phyloP scores from a whole-genome alignment of 2,888 invertebrate genomes.

The Yponomeuta evonymella region DNA sequence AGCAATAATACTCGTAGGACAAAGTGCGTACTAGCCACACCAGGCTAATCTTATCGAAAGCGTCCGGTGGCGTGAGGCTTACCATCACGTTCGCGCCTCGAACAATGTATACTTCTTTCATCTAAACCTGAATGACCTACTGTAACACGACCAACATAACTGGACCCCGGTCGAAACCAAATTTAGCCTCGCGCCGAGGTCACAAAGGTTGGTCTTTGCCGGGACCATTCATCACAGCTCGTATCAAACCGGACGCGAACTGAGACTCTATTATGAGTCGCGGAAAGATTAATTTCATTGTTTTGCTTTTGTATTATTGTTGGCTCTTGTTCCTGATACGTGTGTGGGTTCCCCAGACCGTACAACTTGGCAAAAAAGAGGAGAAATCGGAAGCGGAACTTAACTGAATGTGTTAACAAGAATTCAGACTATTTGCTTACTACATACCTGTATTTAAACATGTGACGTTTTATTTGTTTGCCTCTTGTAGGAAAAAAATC shows the following conservation, averaged over 20 bases:
- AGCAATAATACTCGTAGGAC: not conserved
- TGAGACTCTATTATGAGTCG: constrained; percentile 7
- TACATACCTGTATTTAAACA: no score
- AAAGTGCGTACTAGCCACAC: not conserved
- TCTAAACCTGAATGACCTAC: constrained; percentile 11
- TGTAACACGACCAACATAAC: not conserved
- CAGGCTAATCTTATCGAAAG: constrained; percentile 44
- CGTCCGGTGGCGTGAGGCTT: constrained; percentile 38
- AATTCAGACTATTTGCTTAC: no score
- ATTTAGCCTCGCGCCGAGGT: not conserved
- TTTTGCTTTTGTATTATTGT: not conserved
- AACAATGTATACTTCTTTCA: constrained; percentile 34
- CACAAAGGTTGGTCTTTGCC: not conserved
- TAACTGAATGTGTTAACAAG: no score
- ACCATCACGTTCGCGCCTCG: constrained; percentile 39
- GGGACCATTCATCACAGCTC: not conserved
- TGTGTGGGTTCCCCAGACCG: not conserved
- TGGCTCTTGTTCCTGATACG: not conserved
- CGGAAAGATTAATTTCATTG: not conserved
- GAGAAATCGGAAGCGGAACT: no score
- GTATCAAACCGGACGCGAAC: constrained; percentile 5
- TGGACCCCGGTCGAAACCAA: not conserved
- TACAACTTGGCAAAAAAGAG: no score
- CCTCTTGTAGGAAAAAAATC: no score
- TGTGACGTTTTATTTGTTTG: no score